These are phyloP conservation scores for Ypsolopha scabrella DNA, from an alignment of 2,888 invertebrate genomes.

Conservation along the genomic window DNA sequence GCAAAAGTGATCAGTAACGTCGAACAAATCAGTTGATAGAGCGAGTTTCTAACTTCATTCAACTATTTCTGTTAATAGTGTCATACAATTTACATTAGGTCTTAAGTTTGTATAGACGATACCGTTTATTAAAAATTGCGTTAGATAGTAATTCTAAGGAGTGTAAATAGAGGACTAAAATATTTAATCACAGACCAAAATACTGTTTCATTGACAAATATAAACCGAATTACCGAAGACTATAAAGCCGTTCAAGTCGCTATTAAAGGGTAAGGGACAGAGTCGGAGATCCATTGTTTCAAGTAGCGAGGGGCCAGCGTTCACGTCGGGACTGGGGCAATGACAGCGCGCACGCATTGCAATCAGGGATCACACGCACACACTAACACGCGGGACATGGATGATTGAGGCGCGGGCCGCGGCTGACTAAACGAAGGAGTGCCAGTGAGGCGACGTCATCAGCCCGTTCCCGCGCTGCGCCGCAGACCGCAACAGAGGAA, in stretches of 20 bases:
- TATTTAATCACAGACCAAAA: no score
- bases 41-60: no score
- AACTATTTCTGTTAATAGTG: no score
- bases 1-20: no score
- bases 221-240: background rate
- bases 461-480: background rate
- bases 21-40: no score
- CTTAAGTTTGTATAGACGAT: no score
- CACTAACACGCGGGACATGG: slow-evolving; percentile 8
- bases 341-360: slow-evolving; percentile 50
- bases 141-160: no score
- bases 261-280: slow-evolving; percentile 14
- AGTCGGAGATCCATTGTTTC: slow-evolving; percentile 48
- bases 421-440: slow-evolving; percentile 6
- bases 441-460: slow-evolving; percentile 4
- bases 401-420: background rate
- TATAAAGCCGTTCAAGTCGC: background rate
- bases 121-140: no score
- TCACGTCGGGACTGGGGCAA: slow-evolving; percentile 30
- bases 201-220: background rate
- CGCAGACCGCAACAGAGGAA: background rate
- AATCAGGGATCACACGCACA: slow-evolving; percentile 33
- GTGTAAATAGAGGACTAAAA: no score
- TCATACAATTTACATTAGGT: no score
- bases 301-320: slow-evolving; percentile 27